A percentile compares a stretch with the other conserved stretches of the same genome.
Conservation (phyloP, 1,140 invertebrate species). For the Acromyrmex echinatior region DNA sequence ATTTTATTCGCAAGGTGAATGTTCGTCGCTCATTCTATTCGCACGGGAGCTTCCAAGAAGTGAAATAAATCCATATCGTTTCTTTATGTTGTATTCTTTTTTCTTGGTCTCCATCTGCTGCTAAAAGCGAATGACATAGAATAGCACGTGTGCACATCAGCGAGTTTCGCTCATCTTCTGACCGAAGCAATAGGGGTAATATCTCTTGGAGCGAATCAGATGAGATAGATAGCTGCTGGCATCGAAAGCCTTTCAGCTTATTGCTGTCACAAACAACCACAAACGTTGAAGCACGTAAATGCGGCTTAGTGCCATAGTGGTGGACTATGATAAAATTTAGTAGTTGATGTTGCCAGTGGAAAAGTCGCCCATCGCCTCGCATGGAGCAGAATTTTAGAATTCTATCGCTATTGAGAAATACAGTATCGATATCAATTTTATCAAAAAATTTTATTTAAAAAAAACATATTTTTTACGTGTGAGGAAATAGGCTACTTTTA, state of each 20-base stretch:
- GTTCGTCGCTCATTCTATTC: constrained; percentile 6
- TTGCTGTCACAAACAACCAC: constrained; percentile 30
- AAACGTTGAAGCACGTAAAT: constrained; percentile 29
- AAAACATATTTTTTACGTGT: too few relatives aligned
- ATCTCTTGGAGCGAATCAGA: constrained; percentile 18
- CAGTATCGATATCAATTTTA: too few relatives aligned
- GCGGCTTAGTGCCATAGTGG: background rate
- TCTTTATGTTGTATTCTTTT: constrained; percentile 24
- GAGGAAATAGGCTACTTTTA: too few relatives aligned
- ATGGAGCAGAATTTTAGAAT: background rate
- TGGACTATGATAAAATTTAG: constrained; percentile 42
- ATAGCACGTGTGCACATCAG: constrained; percentile 34
- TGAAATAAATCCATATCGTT: constrained; percentile 41
- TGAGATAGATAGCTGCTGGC: constrained; percentile 15
- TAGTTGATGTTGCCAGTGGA: background rate
- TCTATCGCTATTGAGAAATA: too few relatives aligned
- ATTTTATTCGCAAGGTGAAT: constrained; percentile 13
- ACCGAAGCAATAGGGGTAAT: constrained; percentile 14
- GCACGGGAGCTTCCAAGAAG: background rate
- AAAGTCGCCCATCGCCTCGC: background rate
- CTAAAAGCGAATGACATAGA: constrained; percentile 40
- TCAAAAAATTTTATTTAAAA: too few relatives aligned
- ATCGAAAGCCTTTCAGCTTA: constrained; percentile 54
- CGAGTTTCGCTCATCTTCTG: background rate
- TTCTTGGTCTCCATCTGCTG: constrained; percentile 20